A percentile compares a stretch with the other conserved stretches of the same genome.
These are phyloP conservation scores for Oreotrochilus melanogaster DNA, from an alignment of 2,113 vertebrate species.

Conservation along the genomic window DNA sequence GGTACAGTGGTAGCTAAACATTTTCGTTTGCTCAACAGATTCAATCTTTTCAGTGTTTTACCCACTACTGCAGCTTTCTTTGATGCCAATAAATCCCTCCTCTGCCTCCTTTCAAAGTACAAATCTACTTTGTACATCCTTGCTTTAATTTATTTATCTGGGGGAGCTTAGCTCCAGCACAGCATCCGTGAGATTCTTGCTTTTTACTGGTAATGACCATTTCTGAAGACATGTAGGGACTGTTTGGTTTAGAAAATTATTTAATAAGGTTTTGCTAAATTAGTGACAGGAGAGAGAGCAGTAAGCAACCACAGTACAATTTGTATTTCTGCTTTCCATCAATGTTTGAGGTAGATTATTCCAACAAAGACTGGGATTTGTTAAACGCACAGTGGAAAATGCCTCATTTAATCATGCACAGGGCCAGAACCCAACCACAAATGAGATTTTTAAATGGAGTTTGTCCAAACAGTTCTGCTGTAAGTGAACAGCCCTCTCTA, in stretches of 20 bases:
- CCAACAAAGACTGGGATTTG: slow-evolving; percentile 17
- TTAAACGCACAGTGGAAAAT: background rate
- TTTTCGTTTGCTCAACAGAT: slow-evolving; percentile 62
- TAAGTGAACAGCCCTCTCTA: slow-evolving; percentile 4
- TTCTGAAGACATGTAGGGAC: slow-evolving; percentile 25
- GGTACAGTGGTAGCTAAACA: slow-evolving; percentile 7
- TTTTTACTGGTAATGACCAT: background rate
- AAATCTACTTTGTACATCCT: slow-evolving; percentile 59
- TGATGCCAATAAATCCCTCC: slow-evolving; percentile 62
- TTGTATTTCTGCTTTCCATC: background rate
- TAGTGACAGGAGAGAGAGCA: slow-evolving; percentile 2
- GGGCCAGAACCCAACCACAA: background rate
- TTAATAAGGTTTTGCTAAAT: slow-evolving; percentile 43
- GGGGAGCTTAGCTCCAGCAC: slow-evolving; percentile 2
- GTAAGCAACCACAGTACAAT: slow-evolving; percentile 19
- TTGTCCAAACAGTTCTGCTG: slow-evolving; percentile 3
- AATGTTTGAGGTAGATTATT: background rate
- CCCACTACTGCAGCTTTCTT: slow-evolving; percentile 48
- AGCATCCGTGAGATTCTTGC: slow-evolving; percentile 41
- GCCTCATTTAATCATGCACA: background rate
- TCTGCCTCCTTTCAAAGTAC: slow-evolving; percentile 40
- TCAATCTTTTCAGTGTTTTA: slow-evolving; percentile 50
- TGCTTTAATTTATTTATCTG: slow-evolving; percentile 15
- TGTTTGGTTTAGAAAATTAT: slow-evolving; percentile 23
- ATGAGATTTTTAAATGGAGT: slow-evolving; percentile 20